These are phyloP conservation scores for Phoebastria nigripes DNA, from an alignment of 2,797 vertebrate genomes.

Conservation along the genomic window DNA sequence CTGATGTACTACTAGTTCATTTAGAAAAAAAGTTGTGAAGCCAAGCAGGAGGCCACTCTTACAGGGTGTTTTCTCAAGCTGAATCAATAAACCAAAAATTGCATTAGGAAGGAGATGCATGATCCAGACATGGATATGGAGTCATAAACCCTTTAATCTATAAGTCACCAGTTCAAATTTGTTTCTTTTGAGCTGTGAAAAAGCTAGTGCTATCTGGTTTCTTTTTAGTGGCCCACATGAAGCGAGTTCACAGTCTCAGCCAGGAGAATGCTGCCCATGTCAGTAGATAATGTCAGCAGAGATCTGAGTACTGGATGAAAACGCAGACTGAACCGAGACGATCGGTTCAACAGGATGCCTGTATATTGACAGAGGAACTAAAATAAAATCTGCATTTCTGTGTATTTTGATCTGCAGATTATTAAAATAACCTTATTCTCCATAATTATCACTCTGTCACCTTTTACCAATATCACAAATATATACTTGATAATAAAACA, in stretches of 20 bases:
- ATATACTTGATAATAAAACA: not conserved
- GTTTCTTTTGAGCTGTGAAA: not conserved
- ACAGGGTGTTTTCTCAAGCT: not conserved
- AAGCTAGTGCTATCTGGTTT: not conserved
- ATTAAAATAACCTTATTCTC: not conserved
- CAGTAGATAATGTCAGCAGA: not conserved
- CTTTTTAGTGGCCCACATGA: not conserved
- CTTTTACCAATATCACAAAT: not conserved
- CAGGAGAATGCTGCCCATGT: not conserved
- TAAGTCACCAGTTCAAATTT: not conserved
- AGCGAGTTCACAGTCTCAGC: not conserved
- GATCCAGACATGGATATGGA: not conserved
- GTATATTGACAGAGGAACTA: not conserved
- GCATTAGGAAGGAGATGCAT: not conserved
- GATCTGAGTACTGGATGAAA: not conserved
- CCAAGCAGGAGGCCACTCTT: not conserved
- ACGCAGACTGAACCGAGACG: fast-evolving
- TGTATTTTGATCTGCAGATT: not conserved
- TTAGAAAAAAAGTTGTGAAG: not conserved
- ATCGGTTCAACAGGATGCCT: not conserved
- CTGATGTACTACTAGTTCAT: not conserved
- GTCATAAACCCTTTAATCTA: not conserved
- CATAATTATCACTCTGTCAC: not conserved
- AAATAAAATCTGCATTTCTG: not conserved
- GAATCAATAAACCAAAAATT: not conserved